Percentiles rank a stretch among this genome's conserved stretches.
Conservation (phyloP, 1,140 invertebrate species). For the Pantala flavescens region DNA sequence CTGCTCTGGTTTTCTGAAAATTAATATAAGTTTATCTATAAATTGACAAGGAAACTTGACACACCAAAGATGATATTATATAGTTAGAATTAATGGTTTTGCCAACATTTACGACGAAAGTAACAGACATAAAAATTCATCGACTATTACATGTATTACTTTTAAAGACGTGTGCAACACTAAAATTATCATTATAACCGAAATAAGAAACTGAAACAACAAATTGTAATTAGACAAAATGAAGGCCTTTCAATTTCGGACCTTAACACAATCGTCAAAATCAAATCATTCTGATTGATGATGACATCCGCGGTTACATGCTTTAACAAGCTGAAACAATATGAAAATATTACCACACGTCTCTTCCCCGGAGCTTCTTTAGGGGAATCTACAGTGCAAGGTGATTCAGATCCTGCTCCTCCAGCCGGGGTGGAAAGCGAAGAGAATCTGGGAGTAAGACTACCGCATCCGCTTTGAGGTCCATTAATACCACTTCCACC, state of each 20-base stretch:
- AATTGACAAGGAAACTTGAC: not conserved
- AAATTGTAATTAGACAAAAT: too few relatives aligned
- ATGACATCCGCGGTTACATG: too few relatives aligned
- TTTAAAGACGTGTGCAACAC: too few relatives aligned
- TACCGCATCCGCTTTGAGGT: constrained; percentile 32
- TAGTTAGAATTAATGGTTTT: too few relatives aligned
- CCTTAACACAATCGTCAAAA: too few relatives aligned
- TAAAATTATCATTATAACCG: too few relatives aligned
- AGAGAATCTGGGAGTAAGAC: constrained; percentile 34
- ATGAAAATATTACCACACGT: constrained; percentile 18
- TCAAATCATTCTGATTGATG: too few relatives aligned
- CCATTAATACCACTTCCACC: constrained; percentile 22
- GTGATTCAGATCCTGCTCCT: constrained; percentile 35
- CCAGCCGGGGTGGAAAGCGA: constrained; percentile 32
- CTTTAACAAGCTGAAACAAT: not conserved
- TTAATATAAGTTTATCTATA: constrained; percentile 14
- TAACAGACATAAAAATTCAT: too few relatives aligned
- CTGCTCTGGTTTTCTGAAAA: constrained; percentile 46
- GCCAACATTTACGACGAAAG: too few relatives aligned
- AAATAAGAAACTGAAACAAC: too few relatives aligned
- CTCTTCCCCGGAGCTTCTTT: constrained; percentile 17
- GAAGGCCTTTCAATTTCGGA: too few relatives aligned
- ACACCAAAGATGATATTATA: not conserved
- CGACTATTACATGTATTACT: too few relatives aligned
- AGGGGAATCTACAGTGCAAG: constrained; percentile 27